Evolutionary conservation across 2,797 vertebrate genomes (phyloP), one percentile per base, ranked within the genome.

Genomic region (Paratrypauchen microcephalus): DNA sequence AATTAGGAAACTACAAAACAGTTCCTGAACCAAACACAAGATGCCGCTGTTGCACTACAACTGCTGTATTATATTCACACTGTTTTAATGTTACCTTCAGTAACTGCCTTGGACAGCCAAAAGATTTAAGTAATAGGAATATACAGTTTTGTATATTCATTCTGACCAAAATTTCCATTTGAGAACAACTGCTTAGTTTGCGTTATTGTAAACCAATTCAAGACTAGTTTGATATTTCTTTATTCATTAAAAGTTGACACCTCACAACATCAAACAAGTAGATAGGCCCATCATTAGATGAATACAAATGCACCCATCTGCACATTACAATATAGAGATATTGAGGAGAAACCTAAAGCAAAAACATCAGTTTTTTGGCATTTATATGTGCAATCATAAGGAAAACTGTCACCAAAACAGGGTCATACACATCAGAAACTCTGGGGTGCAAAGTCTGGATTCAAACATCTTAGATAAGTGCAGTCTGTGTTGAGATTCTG

Each of bases 391-490:
- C 15, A 13, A 18, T 18, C 50, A 61, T 7, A 36, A 61, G 8
- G 56, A 36, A 30, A 59, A 59, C 16, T 2, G 60, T 24, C 36
- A 13, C 19, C 19, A 24, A 26, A 45, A 63, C 23, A 23, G 30
- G 72, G 65, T 54, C 62, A 41, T 52, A 6, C 56, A 80, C 65
- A 72, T 58, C 68, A 75, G 83, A 76, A 65, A 66, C 73, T 55
- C 59, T 68, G 48, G 6, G 36, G 72, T 69, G 68, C 64, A 73
- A 79, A 83, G 50, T 52, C 50, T 21, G 2, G 2, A 52, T 84
- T 66, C 79, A 36, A 85, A 91, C 91, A 83, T 90, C 81, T 66
- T 60, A 52, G 77, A 39, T 68, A 83, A 71, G 74, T 57, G 64
- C 11, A n/a, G 28, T 52, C 57, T 54, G 61, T 57, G n/a, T 16